Conservation (phyloP, 1,140 invertebrate genomes). For the Drosophila sucinea region DNA sequence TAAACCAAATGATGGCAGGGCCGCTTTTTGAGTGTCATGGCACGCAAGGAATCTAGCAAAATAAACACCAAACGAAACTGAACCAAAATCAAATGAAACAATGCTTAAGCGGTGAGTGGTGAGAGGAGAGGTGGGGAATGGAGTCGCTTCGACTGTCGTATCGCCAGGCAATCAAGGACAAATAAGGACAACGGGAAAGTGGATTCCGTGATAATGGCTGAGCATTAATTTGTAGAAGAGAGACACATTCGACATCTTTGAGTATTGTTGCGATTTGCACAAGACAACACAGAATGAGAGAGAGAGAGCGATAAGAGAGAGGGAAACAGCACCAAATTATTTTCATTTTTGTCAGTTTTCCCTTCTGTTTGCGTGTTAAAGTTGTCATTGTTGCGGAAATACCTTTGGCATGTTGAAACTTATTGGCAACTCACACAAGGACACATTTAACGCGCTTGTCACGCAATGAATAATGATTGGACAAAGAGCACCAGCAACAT, state of each 20-base stretch:
- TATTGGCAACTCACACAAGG: constrained; percentile 62
- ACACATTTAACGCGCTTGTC: constrained; percentile 77
- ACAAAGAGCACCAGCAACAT: constrained; percentile 40
- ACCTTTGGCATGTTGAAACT: constrained; percentile 70
- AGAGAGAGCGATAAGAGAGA: neutral
- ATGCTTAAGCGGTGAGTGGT: constrained; percentile 1
- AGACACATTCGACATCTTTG: constrained; percentile 44
- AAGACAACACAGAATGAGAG: neutral
- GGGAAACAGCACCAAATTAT: constrained; percentile 16
- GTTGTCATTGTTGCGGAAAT: constrained; percentile 59
- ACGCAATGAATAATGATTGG: constrained; percentile 81
- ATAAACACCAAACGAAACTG: constrained; percentile 49
- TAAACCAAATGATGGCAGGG: constrained; percentile 31
- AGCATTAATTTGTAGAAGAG: constrained; percentile 66
- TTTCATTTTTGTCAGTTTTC: constrained; percentile 32
- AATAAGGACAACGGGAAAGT: constrained; percentile 65
- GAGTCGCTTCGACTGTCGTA: neutral
- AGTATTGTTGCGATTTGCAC: constrained; percentile 27
- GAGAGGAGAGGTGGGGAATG: neutral
- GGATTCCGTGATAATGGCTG: constrained; percentile 69
- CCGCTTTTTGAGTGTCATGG: constrained; percentile 57
- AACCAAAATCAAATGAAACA: constrained; percentile 70
- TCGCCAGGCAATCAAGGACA: constrained; percentile 67
- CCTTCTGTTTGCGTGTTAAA: constrained; percentile 36
- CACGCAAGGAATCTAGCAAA: constrained; percentile 71